These are phyloP conservation scores for Pyrgus malvae DNA, from an alignment of 2,888 invertebrate species.

Conservation along the genomic window DNA sequence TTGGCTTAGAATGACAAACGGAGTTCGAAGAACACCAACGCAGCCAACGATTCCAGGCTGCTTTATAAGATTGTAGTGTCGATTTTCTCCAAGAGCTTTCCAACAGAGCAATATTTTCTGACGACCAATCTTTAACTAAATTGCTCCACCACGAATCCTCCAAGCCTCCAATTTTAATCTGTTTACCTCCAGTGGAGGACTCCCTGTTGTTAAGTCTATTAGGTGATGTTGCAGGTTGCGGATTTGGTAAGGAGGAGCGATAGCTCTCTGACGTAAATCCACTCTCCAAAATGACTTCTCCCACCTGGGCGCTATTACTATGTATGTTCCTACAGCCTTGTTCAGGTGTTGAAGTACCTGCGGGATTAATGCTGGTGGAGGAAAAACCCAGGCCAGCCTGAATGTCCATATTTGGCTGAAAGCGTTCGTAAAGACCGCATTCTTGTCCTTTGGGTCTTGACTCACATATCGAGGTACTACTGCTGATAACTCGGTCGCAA, in stretches of 20 bases:
- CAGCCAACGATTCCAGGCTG: conserved; percentile 31
- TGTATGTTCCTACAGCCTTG: conserved; percentile 24
- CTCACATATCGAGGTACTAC: conserved; percentile 27
- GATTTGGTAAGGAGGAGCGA: conserved; percentile 24
- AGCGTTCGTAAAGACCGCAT: conserved; percentile 21
- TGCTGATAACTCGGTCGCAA: conserved; percentile 15
- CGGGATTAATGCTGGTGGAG: conserved; percentile 36
- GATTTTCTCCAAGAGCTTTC: conserved; percentile 30
- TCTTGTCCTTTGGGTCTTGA: conserved; percentile 1
- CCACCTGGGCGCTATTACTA: conserved; percentile 32
- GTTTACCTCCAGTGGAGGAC: conserved; percentile 19
- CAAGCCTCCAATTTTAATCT: conserved; percentile 29
- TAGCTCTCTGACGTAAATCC: conserved; percentile 18
- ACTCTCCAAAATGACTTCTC: conserved; percentile 29
- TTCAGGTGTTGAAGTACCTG: conserved; percentile 32
- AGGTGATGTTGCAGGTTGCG: neutral
- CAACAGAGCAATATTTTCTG: neutral
- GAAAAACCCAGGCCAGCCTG: conserved; percentile 34
- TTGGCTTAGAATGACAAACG: too few relatives aligned
- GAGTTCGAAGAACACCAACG: conserved; percentile 27
- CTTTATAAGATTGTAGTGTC: conserved; percentile 27
- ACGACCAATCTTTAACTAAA: neutral
- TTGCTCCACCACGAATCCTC: conserved; percentile 31
- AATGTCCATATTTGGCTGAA: conserved; percentile 28
- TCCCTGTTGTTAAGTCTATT: conserved; percentile 26